Percentiles rank a stretch among this genome's conserved stretches.
Evolutionary conservation across 2,113 vertebrate genomes (phyloP).

Genomic region (Xiphorhynchus elegans): DNA sequence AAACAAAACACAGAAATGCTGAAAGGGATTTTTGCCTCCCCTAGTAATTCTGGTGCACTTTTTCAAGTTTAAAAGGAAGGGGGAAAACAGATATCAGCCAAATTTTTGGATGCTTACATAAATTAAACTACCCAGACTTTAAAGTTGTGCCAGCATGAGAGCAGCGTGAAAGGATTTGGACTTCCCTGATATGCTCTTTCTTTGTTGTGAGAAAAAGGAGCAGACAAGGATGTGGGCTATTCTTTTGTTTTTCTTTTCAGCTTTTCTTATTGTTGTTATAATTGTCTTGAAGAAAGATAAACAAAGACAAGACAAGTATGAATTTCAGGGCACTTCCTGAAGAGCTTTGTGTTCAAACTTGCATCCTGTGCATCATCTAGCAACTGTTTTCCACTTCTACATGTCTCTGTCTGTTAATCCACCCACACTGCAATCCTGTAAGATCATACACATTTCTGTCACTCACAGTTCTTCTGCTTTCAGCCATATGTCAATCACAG

Average conservation of each 20-base stretch:
- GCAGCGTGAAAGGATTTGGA: background rate
- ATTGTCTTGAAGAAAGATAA: constrained; percentile 19
- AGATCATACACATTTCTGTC: constrained; percentile 36
- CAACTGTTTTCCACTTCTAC: background rate
- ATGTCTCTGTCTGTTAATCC: constrained; percentile 17
- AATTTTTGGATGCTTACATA: background rate
- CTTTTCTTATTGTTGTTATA: constrained; percentile 9
- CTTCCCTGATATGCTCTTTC: background rate
- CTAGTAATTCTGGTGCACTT: background rate
- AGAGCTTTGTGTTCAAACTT: constrained; percentile 25
- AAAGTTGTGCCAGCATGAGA: background rate
- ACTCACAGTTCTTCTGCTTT: constrained; percentile 12
- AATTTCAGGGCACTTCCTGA: background rate
- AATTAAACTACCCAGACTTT: background rate
- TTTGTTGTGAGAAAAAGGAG: constrained; percentile 5
- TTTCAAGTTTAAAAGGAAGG: background rate
- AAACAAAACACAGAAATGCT: background rate
- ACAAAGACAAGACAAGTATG: background rate
- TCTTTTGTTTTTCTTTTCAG: background rate
- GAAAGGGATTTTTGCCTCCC: background rate
- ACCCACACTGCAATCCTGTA: background rate
- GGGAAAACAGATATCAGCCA: background rate
- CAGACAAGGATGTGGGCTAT: background rate
- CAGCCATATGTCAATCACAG: constrained; percentile 37
- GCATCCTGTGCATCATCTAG: background rate